These are phyloP conservation scores for Clarias batrachus DNA, from an alignment of 2,113 vertebrate species.

Conservation along the genomic window DNA sequence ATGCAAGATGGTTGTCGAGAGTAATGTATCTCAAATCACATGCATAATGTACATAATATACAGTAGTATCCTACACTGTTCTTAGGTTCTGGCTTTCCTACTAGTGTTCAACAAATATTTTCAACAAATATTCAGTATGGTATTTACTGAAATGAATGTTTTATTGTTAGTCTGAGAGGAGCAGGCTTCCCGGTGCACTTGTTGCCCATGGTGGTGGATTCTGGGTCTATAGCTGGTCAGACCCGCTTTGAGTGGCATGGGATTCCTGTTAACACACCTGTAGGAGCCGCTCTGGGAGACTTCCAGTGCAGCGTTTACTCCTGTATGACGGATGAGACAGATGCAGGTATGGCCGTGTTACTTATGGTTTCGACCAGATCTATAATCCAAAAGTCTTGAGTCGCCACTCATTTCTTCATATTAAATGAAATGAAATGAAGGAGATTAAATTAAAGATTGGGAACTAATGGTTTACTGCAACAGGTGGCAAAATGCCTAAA, in stretches of 20 bases:
- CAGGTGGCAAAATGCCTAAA: no score
- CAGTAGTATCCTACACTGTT: not conserved
- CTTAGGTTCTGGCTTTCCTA: not conserved
- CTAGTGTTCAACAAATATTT: not conserved
- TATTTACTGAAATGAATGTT: slow-evolving; percentile 46
- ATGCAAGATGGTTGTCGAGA: not conserved
- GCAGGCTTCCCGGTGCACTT: slow-evolving; percentile 81
- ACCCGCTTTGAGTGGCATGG: slow-evolving; percentile 79
- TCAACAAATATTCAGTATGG: not conserved
- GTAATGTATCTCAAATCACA: not conserved
- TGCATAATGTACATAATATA: not conserved
- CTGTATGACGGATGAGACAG: slow-evolving; percentile 79
- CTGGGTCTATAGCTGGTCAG: slow-evolving; percentile 79
- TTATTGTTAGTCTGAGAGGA: slow-evolving; percentile 73
- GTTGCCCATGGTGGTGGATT: slow-evolving; percentile 79
- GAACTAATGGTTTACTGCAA: no score
- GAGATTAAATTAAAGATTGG: no score
- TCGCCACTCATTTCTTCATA: no score
- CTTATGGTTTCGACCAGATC: not conserved
- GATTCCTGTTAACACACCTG: slow-evolving; percentile 78
- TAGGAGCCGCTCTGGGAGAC: slow-evolving; percentile 90
- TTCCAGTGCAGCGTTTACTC: slow-evolving; percentile 94
- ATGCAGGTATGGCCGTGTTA: slow-evolving; percentile 78
- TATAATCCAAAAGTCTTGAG: not conserved
- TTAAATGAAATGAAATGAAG: no score